Evolutionary conservation across 2,888 invertebrate species (phyloP).

Genomic region (Trileptium ribeirensis): DNA sequence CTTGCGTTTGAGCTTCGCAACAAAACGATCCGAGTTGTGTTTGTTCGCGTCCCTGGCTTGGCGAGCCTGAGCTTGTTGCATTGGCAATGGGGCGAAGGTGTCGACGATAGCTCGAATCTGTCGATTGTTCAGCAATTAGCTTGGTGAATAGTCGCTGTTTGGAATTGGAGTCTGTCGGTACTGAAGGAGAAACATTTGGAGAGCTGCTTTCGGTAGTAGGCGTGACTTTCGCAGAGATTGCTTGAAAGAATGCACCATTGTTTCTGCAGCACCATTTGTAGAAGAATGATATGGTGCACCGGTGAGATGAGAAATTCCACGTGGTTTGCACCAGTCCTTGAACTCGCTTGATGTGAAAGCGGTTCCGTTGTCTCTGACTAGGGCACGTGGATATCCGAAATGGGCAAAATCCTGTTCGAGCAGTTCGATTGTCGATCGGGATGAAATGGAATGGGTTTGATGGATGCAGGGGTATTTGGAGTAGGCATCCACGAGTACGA

Average conservation of each 20-base stretch:
- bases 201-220: slow-evolving; percentile 24
- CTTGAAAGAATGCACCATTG: slow-evolving; percentile 35
- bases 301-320: slow-evolving; percentile 21
- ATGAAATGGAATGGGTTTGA: not conserved
- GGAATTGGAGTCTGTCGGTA: slow-evolving; percentile 6
- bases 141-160: slow-evolving; percentile 24
- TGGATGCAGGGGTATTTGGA: slow-evolving; percentile 18
- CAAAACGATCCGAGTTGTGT: not conserved
- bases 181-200: slow-evolving; percentile 28
- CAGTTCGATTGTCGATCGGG: slow-evolving; percentile 30
- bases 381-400: slow-evolving; percentile 34
- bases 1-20: not conserved
- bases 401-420: slow-evolving; percentile 33
- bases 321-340: not conserved
- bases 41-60: slow-evolving; percentile 20
- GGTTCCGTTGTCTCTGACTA: slow-evolving; percentile 38
- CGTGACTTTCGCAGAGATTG: slow-evolving; percentile 25
- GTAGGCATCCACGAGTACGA: not conserved
- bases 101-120: slow-evolving; percentile 9
- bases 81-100: not conserved
- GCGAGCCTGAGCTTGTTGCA: slow-evolving; percentile 17
- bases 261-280: slow-evolving; percentile 24
- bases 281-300: slow-evolving; percentile 38
- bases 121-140: slow-evolving; percentile 23
- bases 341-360: slow-evolving; percentile 26